Evolutionary conservation across 1,140 invertebrate species (phyloP).

Genomic region (Brachionus paranguensis): DNA sequence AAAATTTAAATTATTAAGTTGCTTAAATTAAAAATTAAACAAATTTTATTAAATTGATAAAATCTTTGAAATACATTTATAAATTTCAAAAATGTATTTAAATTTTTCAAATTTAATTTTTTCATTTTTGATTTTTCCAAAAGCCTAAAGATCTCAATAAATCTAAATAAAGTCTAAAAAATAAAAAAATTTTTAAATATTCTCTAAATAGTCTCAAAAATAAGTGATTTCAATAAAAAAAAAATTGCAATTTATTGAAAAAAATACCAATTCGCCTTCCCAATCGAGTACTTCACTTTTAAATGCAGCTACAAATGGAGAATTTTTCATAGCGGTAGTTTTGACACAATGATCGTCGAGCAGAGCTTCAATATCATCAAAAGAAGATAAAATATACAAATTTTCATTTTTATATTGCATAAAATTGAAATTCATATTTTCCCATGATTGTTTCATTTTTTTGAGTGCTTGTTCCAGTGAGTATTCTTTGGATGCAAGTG

Average conservation of each 20-base stretch:
- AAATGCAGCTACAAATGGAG: slow-evolving; percentile 57
- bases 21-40: too few relatives aligned
- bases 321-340: slow-evolving; percentile 56
- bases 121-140: too few relatives aligned
- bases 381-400: slow-evolving; percentile 49
- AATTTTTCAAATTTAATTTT: too few relatives aligned
- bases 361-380: slow-evolving; percentile 56
- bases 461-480: slow-evolving; percentile 54
- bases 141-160: too few relatives aligned
- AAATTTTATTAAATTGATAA: too few relatives aligned
- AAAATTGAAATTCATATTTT: slow-evolving; percentile 53
- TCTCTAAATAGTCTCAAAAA: too few relatives aligned
- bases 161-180: too few relatives aligned
- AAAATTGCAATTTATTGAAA: not conserved
- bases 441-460: slow-evolving; percentile 57
- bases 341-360: slow-evolving; percentile 57
- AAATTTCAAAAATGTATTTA: too few relatives aligned
- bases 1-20: too few relatives aligned
- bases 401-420: slow-evolving; percentile 61
- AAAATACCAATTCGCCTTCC: slow-evolving; percentile 51
- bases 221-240: not conserved
- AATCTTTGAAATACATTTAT: too few relatives aligned
- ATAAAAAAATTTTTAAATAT: too few relatives aligned
- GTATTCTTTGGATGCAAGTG: slow-evolving; percentile 55
- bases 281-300: slow-evolving; percentile 60